Evolutionary conservation across 1,140 invertebrate genomes (phyloP).

Genomic region (Tenebrio molitor): DNA sequence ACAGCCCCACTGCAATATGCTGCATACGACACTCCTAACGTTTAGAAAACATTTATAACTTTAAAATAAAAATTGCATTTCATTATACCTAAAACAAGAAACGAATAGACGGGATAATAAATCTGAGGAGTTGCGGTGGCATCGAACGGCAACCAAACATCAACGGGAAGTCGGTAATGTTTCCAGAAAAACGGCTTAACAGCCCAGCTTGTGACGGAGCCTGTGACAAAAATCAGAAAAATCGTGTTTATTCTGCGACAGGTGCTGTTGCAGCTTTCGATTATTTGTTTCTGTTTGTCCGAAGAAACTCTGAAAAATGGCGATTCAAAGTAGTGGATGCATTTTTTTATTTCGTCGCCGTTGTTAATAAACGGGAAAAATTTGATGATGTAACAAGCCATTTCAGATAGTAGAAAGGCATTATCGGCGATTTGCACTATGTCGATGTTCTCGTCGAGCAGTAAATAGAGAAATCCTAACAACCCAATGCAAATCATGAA

Average conservation of each 20-base stretch:
- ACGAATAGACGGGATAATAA: background rate
- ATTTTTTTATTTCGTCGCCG: background rate
- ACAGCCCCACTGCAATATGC: conserved; percentile 58
- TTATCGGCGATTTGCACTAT: conserved; percentile 37
- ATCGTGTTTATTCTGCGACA: conserved; percentile 12
- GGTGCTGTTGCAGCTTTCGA: background rate
- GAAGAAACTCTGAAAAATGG: background rate
- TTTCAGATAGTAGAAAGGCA: conserved; percentile 28
- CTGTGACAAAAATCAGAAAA: background rate
- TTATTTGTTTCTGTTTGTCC: background rate
- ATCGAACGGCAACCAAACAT: background rate
- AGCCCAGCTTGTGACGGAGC: background rate
- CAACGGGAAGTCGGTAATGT: background rate
- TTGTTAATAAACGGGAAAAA: conserved; percentile 18
- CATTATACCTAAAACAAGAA: background rate
- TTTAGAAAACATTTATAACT: background rate
- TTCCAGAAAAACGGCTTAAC: background rate
- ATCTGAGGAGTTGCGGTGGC: background rate
- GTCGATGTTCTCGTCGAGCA: background rate
- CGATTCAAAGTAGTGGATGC: conserved; percentile 13
- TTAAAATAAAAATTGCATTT: background rate
- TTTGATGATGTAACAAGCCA: conserved; percentile 24
- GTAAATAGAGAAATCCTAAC: conserved; percentile 5
- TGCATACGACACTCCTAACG: conserved; percentile 52
- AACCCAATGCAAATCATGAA: conserved; percentile 21